Conservation (phyloP, 2,888 invertebrate species). For the Drosophila anceps region DNA sequence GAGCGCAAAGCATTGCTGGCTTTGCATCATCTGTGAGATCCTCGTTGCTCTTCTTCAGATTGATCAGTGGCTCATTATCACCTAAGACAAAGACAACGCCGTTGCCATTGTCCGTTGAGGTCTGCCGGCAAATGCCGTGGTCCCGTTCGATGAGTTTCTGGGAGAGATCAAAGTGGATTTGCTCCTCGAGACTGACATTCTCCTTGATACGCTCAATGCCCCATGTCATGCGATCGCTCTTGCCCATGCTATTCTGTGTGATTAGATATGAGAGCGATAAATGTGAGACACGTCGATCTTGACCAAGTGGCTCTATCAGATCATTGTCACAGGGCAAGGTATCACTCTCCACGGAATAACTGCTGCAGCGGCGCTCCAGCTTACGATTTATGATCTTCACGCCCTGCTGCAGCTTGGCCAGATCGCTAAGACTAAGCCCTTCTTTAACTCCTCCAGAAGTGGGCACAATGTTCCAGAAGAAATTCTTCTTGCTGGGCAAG, state of each 20-base stretch:
- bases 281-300: conserved; percentile 69
- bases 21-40: conserved; percentile 70
- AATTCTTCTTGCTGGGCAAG: conserved; percentile 64
- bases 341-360: conserved; percentile 66
- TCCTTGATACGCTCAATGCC: conserved; percentile 84
- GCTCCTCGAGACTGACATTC: conserved; percentile 83
- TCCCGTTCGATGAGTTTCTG: conserved; percentile 79
- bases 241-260: conserved; percentile 84
- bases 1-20: conserved; percentile 68
- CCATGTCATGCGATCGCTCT: conserved; percentile 84
- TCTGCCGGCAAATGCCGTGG: conserved; percentile 67
- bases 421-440: conserved; percentile 81
- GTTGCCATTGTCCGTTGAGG: conserved; percentile 63
- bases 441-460: conserved; percentile 78
- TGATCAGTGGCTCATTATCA: conserved; percentile 89
- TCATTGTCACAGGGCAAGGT: conserved; percentile 11
- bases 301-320: conserved; percentile 43
- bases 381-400: conserved; percentile 72
- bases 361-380: conserved; percentile 73
- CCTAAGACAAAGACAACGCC: conserved; percentile 90
- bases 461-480: conserved; percentile 83
- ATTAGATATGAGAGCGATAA: conserved; percentile 84
- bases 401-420: conserved; percentile 71
- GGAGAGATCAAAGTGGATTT: conserved; percentile 80
- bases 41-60: conserved; percentile 87